Evolutionary conservation across 1,140 invertebrate genomes (phyloP).

Genomic region (Dinothrombium tinctorium): DNA sequence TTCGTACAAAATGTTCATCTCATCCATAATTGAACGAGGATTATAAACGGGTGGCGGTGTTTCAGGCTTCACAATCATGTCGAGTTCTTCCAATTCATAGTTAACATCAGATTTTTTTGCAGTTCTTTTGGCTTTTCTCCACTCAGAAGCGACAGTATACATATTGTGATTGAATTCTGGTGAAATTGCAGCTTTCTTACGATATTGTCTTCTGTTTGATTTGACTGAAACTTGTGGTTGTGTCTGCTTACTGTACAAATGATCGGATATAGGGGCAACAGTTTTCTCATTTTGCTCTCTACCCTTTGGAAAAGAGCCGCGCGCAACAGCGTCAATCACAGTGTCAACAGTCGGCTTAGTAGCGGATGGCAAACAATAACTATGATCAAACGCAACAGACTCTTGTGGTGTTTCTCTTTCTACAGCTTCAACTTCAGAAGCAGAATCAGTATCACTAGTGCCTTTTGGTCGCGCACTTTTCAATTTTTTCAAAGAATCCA

Average conservation of each 20-base stretch:
- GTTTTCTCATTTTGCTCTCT: neutral
- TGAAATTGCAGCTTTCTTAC: neutral
- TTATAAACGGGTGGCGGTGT: constrained; percentile 19
- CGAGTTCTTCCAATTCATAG: neutral
- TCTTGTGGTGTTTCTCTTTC: neutral
- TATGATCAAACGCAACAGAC: constrained; percentile 12
- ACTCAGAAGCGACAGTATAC: constrained; percentile 11
- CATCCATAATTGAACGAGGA: constrained; percentile 36
- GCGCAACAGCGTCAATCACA: constrained; percentile 10
- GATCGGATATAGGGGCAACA: neutral
- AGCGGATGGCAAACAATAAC: constrained; percentile 12
- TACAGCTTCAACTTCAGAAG: constrained; percentile 5
- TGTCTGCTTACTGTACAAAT: constrained; percentile 3
- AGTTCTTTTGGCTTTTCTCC: constrained; percentile 9
- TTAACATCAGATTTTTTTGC: neutral
- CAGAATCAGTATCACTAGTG: constrained; percentile 2
- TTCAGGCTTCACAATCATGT: constrained; percentile 15
- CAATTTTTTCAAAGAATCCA: neutral
- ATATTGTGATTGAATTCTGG: constrained; percentile 1
- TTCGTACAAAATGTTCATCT: constrained; percentile 57
- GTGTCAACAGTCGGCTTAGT: neutral
- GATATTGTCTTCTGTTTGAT: constrained; percentile 9
- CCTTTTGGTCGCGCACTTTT: neutral
- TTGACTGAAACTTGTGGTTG: constrained; percentile 2
- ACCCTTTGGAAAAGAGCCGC: constrained; percentile 1